A percentile compares a stretch with the other conserved stretches of the same genome.
phyloP scores from a whole-genome alignment of 2,888 invertebrate species.

The Criorhina ranunculi region DNA sequence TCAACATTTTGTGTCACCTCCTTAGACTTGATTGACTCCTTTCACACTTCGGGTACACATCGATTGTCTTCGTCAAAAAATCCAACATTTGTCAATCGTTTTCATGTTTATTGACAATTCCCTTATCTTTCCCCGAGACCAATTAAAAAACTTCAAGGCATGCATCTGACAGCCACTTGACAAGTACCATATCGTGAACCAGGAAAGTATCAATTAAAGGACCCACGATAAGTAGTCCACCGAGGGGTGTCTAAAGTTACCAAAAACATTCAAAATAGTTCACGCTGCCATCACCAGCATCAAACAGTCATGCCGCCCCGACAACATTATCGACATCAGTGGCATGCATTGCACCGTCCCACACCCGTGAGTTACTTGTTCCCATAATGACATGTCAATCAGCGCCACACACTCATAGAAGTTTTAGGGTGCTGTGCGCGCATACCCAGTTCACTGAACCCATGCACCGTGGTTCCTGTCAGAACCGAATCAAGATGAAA shows the following conservation, averaged over 20 bases:
- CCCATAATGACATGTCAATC: slow-evolving; percentile 74
- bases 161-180: slow-evolving; percentile 50
- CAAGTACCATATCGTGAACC: slow-evolving; percentile 43
- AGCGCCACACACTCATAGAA: slow-evolving; percentile 58
- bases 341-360: slow-evolving; percentile 34
- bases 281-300: slow-evolving; percentile 32
- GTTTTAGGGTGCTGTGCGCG: slow-evolving; percentile 45
- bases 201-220: slow-evolving; percentile 67
- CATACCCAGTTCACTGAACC: slow-evolving; percentile 66
- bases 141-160: slow-evolving; percentile 35
- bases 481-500: slow-evolving; percentile 61
- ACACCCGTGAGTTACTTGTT: slow-evolving; percentile 12
- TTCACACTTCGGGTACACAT: neutral
- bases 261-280: slow-evolving; percentile 55
- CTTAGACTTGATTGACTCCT: neutral
- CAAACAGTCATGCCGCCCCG: slow-evolving; percentile 50
- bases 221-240: slow-evolving; percentile 15
- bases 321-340: slow-evolving; percentile 57
- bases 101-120: neutral
- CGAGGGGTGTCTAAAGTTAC: slow-evolving; percentile 64
- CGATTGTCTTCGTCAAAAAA: neutral
- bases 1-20: neutral
- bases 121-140: slow-evolving; percentile 21
- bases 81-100: slow-evolving; percentile 36
- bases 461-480: slow-evolving; percentile 68